Percentiles rank a stretch among this genome's conserved stretches.
Evolutionary conservation across 2,113 vertebrate species (phyloP).

Genomic region (Rhinolophus ferrumequinum): DNA sequence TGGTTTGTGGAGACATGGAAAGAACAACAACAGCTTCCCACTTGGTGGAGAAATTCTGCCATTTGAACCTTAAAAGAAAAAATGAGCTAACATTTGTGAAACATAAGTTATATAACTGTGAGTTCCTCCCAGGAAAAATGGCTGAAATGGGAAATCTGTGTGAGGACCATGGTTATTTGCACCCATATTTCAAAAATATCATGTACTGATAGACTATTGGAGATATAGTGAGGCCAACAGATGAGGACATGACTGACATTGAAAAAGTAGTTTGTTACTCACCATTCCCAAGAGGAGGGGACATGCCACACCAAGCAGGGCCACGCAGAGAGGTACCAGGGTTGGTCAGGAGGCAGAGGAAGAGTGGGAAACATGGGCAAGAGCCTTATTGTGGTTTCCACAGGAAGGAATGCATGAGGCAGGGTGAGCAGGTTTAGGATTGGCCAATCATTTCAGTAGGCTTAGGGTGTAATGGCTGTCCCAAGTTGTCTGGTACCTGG

Average conservation of each 20-base stretch:
- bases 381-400: neutral
- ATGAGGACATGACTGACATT: neutral
- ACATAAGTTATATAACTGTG: accelerated
- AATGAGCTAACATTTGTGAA: neutral
- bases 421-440: neutral
- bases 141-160: neutral
- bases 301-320: accelerated
- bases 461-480: no score
- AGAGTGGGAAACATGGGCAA: no score
- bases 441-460: neutral
- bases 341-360: neutral
- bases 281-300: neutral
- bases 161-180: neutral
- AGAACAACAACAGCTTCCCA: neutral
- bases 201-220: neutral
- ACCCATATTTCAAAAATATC: neutral
- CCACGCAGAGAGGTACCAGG: neutral
- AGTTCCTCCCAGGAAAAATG: neutral
- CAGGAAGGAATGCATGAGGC: accelerated
- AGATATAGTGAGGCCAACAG: neutral
- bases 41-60: neutral
- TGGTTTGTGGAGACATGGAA: neutral
- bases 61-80: neutral
- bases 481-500: no score
- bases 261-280: neutral